Evolutionary conservation across 2,888 invertebrate species (phyloP).

Genomic region (Meteorus colon): DNA sequence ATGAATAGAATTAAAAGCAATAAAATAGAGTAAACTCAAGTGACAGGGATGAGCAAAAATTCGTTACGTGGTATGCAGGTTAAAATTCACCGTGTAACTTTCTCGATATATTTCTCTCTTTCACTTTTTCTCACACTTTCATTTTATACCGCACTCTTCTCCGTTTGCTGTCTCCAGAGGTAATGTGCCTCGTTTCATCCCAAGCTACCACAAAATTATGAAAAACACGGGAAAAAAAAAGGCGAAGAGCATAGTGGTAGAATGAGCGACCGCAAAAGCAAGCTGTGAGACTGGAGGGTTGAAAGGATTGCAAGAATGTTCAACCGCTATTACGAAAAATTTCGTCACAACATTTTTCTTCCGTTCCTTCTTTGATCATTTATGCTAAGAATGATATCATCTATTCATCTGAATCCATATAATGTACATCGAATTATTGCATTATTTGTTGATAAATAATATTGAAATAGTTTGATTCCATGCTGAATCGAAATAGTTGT

Average conservation of each 20-base stretch:
- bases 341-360: slow-evolving; percentile 25
- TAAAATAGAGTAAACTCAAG: slow-evolving; percentile 15
- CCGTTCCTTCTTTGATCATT: neutral
- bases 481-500: no score
- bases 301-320: slow-evolving; percentile 41
- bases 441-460: no score
- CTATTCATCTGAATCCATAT: neutral
- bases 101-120: slow-evolving; percentile 36
- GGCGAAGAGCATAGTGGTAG: slow-evolving; percentile 10
- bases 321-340: slow-evolving; percentile 45
- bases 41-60: slow-evolving; percentile 30
- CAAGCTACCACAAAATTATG: slow-evolving; percentile 45
- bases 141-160: slow-evolving; percentile 28
- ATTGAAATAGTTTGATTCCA: no score
- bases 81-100: slow-evolving; percentile 41
- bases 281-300: neutral
- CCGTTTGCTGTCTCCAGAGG: slow-evolving; percentile 46
- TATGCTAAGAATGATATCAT: neutral
- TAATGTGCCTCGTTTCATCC: slow-evolving; percentile 52
- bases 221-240: slow-evolving; percentile 37
- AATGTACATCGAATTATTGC: neutral
- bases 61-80: slow-evolving; percentile 41
- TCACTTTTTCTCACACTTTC: slow-evolving; percentile 36
- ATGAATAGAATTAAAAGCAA: slow-evolving; percentile 1
- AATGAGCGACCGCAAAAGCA: slow-evolving; percentile 35